These are phyloP conservation scores for Vanessa tameamea DNA, from an alignment of 1,140 invertebrate species.

Conservation along the genomic window DNA sequence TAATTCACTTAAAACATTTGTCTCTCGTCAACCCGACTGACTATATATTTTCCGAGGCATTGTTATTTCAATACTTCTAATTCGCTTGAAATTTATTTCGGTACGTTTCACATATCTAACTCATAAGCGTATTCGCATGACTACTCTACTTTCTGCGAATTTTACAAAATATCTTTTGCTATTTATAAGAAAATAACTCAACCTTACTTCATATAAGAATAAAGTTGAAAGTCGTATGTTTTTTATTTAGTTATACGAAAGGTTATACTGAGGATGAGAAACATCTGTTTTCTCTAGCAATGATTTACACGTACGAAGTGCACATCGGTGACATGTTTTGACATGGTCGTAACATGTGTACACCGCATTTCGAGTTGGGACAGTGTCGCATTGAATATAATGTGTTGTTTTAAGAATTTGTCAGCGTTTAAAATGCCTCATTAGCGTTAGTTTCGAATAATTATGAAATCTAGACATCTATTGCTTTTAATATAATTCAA, in stretches of 20 bases:
- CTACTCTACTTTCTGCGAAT: conserved; percentile 1
- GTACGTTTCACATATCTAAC: conserved; percentile 7
- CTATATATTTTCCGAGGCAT: neutral
- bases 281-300: conserved; percentile 30
- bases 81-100: conserved; percentile 4
- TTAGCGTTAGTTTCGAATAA: conserved; percentile 1
- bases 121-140: conserved; percentile 4
- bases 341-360: conserved; percentile 25
- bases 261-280: neutral
- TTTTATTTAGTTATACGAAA: conserved; percentile 1
- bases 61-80: conserved; percentile 7
- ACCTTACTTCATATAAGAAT: neutral
- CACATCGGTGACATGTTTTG: conserved; percentile 31
- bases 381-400: neutral
- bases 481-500: neutral
- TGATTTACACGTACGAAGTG: conserved; percentile 31
- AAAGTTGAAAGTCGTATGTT: neutral
- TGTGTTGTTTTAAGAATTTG: conserved; percentile 12
- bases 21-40: neutral
- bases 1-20: neutral
- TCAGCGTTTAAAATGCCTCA: conserved; percentile 10
- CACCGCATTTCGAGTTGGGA: neutral
- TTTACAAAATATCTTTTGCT: neutral
- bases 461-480: conserved; percentile 2
- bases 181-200: neutral